Percentiles rank a stretch among this genome's conserved stretches.
Evolutionary conservation across 37 sponge, comb jelly and placozoan genomes (phyloP).

Genomic region (Amphimedon queenslandica): DNA sequence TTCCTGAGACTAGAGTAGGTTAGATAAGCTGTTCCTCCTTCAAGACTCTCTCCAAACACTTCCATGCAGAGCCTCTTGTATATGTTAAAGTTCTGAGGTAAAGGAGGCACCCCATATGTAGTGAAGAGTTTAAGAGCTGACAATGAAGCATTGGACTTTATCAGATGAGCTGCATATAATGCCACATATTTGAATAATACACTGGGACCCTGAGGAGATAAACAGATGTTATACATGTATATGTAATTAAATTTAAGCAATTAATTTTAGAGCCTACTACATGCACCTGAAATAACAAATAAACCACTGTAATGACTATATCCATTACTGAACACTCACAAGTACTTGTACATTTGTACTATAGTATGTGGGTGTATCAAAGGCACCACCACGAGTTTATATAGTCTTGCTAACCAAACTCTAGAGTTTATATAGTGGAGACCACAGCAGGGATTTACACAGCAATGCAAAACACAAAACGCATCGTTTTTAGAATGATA

Average conservation of each 20-base stretch:
- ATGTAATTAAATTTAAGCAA: no score
- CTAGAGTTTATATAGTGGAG: no score
- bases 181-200: constrained; percentile 95
- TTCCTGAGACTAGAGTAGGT: constrained; percentile 77
- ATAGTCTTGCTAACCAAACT: no score
- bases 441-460: no score
- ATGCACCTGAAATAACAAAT: constrained; percentile 1
- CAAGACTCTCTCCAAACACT: constrained; percentile 37
- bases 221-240: not conserved
- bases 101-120: constrained; percentile 91
- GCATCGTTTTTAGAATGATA: no score
- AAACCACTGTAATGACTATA: not conserved
- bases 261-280: not conserved
- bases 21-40: constrained; percentile 49
- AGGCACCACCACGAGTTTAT: no score
- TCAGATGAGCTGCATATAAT: constrained; percentile 88
- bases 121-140: constrained; percentile 84
- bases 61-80: constrained; percentile 90
- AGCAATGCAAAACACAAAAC: no score
- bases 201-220: constrained; percentile 48
- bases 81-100: constrained; percentile 90
- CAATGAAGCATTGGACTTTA: constrained; percentile 76
- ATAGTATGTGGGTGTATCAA: no score
- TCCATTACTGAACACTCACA: no score
- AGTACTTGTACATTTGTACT: no score